Evolutionary conservation across 1,140 invertebrate species (phyloP).

Genomic region (Copidosoma floridanum): DNA sequence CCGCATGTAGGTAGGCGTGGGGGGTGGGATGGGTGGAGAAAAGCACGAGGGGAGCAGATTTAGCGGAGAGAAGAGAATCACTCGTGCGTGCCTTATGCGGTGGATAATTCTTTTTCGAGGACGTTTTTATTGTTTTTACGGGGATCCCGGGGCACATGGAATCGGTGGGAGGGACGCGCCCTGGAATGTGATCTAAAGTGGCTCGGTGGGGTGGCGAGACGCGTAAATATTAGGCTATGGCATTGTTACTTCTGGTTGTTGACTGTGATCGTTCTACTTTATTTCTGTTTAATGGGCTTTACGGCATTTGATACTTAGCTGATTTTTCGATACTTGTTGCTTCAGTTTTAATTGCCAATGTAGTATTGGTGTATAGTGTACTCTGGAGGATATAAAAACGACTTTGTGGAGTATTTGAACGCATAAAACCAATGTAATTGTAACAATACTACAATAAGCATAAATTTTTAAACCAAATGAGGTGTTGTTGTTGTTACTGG

Average conservation of each 20-base stretch:
- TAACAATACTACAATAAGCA: too few relatives aligned
- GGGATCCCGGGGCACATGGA: neutral
- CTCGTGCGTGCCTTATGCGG: slow-evolving; percentile 30
- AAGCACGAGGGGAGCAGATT: slow-evolving; percentile 12
- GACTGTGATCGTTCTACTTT: slow-evolving; percentile 13
- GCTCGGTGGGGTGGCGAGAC: slow-evolving; percentile 29
- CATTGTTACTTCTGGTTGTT: slow-evolving; percentile 1
- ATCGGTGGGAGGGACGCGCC: slow-evolving; percentile 19
- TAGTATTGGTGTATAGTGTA: too few relatives aligned
- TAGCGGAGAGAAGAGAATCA: slow-evolving; percentile 3
- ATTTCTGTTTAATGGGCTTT: neutral
- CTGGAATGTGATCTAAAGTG: slow-evolving; percentile 37
- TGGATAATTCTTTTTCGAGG: slow-evolving; percentile 41
- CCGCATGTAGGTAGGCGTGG: too few relatives aligned
- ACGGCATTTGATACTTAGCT: too few relatives aligned
- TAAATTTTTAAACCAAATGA: too few relatives aligned
- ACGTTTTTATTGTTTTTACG: slow-evolving; percentile 45
- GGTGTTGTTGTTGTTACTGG: too few relatives aligned
- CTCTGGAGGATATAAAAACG: too few relatives aligned
- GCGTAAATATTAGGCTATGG: slow-evolving; percentile 32
- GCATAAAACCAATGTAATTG: too few relatives aligned
- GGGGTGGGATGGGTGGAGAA: neutral
- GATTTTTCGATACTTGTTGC: too few relatives aligned
- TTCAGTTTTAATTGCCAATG: too few relatives aligned
- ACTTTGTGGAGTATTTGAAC: too few relatives aligned